These are phyloP conservation scores for Meteorus cinctellus DNA, from an alignment of 2,888 invertebrate genomes.

Conservation along the genomic window DNA sequence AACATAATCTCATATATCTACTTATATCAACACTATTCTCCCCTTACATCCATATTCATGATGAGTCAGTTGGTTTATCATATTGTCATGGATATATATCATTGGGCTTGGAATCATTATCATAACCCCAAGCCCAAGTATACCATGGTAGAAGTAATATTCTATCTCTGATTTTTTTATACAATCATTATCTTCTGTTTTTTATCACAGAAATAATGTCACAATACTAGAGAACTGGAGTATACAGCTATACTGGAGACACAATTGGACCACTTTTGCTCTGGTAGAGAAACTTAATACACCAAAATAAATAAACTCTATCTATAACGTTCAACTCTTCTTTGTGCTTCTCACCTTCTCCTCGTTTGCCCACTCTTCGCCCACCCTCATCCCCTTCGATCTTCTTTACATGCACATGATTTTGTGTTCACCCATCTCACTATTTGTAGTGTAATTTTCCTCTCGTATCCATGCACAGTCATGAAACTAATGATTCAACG, in stretches of 20 bases:
- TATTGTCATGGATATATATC: too few species aligned
- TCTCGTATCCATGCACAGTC: constrained; percentile 32
- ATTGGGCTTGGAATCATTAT: too few species aligned
- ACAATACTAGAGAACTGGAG: too few species aligned
- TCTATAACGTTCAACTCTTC: constrained; percentile 2
- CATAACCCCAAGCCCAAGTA: too few species aligned
- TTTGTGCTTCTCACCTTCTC: not conserved
- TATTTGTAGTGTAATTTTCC: too few species aligned
- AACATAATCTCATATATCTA: not conserved
- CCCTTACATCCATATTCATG: not conserved
- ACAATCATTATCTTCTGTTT: too few species aligned
- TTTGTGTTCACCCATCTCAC: too few species aligned
- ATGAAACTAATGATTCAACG: constrained; percentile 39
- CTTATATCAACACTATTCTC: not conserved
- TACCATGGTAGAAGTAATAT: too few species aligned
- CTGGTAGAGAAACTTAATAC: not conserved
- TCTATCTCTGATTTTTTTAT: too few species aligned
- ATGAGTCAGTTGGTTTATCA: not conserved
- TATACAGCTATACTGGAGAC: not conserved
- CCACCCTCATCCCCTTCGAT: constrained; percentile 25
- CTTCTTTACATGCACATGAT: not conserved
- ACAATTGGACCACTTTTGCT: not conserved
- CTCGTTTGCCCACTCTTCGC: constrained; percentile 4
- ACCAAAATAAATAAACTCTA: not conserved
- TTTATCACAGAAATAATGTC: too few species aligned